Evolutionary conservation across 2,888 invertebrate species (phyloP), one percentile per base, ranked within the genome.

Genomic region (Tetranychus truncatus): DNA sequence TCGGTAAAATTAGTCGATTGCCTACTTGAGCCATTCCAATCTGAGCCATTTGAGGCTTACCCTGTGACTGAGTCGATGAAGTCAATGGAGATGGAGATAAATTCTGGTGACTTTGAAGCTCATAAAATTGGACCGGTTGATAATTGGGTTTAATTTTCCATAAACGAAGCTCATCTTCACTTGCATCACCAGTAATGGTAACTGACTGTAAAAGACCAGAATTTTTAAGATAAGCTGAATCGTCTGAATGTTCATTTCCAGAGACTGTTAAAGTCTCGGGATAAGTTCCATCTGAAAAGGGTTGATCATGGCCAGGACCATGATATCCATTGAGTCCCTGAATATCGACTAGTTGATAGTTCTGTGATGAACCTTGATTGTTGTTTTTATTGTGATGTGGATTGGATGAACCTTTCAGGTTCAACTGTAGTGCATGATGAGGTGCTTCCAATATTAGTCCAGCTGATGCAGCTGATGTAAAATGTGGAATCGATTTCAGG

Each of bases 261-360:
- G 55, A 55, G 15, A 55, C 55, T 1, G 69, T 20, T 24, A 24
- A 21, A 69, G 34, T 69, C 11, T 69, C 69, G 4, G 34, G 20
- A 24, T 69, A 69, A 3, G 69, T 69, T 21, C 69, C 69, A 69
- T 69, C 69, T 5, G 69, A 69, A 69, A 69, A 69, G 6, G 69
- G 69, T 21, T 69, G 69, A 69, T 69, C 69, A 55, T 55, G 55
- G 15, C 55, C 55, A 55, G 55, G 55, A 55, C 34, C 34, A 66
- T 69, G n/a, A 69, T 69, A 24, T 8, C 69, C 69, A 69, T 69
- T 69, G 21, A 69, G 69, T 20, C 69, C 69, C 18, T 69, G 20
- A 11, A 69, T 69, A 21, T 69, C 69, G 8, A 69, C 21, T 21
- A 69, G 21, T 21, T 69, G 69, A 69, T 69, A 69, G 21, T 69